phyloP scores from a whole-genome alignment of 2,888 invertebrate genomes.

The Cantharis rufa region DNA sequence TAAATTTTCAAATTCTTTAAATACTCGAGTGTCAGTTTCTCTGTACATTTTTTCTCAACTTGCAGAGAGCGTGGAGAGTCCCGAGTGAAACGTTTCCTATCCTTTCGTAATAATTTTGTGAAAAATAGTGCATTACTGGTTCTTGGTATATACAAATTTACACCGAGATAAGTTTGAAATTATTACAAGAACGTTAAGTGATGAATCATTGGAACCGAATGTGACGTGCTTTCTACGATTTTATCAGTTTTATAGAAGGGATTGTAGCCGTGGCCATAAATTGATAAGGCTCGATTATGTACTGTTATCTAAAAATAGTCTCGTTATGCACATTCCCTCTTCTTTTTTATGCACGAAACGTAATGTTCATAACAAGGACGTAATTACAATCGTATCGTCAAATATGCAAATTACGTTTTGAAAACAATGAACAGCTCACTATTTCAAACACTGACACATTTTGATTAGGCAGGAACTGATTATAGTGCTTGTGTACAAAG shows the following conservation, averaged over 20 bases:
- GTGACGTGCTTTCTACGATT: slow-evolving; percentile 8
- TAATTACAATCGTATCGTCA: slow-evolving; percentile 16
- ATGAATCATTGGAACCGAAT: background rate
- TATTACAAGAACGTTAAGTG: background rate
- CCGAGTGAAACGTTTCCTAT: background rate
- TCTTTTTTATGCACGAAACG: slow-evolving; percentile 3
- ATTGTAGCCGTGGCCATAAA: slow-evolving; percentile 14
- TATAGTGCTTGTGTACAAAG: slow-evolving; percentile 14
- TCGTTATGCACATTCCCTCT: slow-evolving; percentile 7
- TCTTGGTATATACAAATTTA: background rate
- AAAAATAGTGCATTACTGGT: background rate
- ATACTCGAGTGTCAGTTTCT: background rate
- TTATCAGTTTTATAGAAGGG: slow-evolving; percentile 4
- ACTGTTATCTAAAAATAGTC: slow-evolving; percentile 22
- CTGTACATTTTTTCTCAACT: background rate
- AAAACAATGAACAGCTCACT: slow-evolving; percentile 22
- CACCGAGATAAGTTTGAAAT: background rate
- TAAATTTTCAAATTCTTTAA: background rate
- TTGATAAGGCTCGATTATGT: slow-evolving; percentile 7
- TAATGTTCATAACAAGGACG: slow-evolving; percentile 25
- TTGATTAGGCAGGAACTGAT: slow-evolving; percentile 22
- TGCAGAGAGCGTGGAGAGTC: background rate
- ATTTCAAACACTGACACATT: slow-evolving; percentile 19
- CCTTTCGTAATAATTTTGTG: background rate
- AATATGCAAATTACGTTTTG: slow-evolving; percentile 16